Base-by-base conservation (phyloP, 2,113 vertebrate species). In the Oxyruncus cristatus region DNA sequence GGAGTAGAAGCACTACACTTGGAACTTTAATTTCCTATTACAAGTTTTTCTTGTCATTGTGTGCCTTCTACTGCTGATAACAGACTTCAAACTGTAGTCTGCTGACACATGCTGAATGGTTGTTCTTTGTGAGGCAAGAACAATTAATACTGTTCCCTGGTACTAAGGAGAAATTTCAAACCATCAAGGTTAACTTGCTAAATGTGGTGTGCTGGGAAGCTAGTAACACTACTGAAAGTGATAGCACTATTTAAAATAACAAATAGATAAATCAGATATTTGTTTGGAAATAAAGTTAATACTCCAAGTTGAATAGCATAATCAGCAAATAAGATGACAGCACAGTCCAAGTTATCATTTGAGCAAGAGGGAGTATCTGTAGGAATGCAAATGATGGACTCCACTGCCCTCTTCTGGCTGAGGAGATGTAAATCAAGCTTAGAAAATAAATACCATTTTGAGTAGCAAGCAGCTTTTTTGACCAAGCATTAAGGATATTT, bases 341-440 rank as follows among this genome's bases (percentile, higher is more conserved):
- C 39, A 47, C 2, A 88, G 11, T 23, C 32, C n/a, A 55, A 93
- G 44, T 44, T 44, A 6, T 30, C 27, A 49, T 65, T 52, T 11
- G 6, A 62, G 33, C 15, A 35, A 53, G 32, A n/a, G 8, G 15
- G 4, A 49, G 24, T 7, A 8, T 5, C 14, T 16, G 32, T 1
- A 35, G 15, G 12, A 82, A 76, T 3, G 6, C 12, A 92, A 79
- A 58, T 7, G 0, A 41, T 0, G 2, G 79, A 79, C 74, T 92
- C 41, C 81, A 72, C 75, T 85, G 94, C 94, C 92, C 94, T 95
- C 94, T 94, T 73, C 82, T 83, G 96, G 82, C 58, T 74, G n/a
- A 73, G n/a, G 32, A 79, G n/a, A 42, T 55, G 67, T 32, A 92
- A 83, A 61, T 46, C 39, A 90, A 49, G 12, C 28, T 73, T 26